A percentile compares a stretch with the other conserved stretches of the same genome.
These are phyloP conservation scores for Drosophila mimetica DNA, from an alignment of 2,888 invertebrate species.

Conservation along the genomic window DNA sequence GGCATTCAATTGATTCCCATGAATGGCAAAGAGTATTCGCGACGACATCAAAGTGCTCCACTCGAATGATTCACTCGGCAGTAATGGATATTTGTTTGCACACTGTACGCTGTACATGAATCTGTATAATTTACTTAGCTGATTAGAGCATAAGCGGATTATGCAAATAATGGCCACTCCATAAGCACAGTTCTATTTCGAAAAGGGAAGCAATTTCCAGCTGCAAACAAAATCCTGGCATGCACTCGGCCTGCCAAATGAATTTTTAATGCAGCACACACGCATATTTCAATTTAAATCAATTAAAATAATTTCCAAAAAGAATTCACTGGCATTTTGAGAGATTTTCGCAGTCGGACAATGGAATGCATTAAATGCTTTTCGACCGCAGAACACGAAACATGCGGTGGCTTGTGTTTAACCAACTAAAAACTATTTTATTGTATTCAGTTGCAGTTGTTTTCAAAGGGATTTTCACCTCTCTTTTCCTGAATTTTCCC, in stretches of 20 bases:
- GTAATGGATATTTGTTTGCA: conserved; percentile 16
- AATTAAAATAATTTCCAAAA: conserved; percentile 54
- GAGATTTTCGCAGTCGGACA: not conserved
- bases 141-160: conserved; percentile 60
- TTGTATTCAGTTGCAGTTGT: conserved; percentile 27
- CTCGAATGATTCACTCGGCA: conserved; percentile 13
- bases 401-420: conserved; percentile 50
- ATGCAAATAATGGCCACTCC: conserved; percentile 43
- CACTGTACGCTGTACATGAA: too few species aligned
- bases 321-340: conserved; percentile 27
- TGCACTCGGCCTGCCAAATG: conserved; percentile 47
- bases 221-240: conserved; percentile 10
- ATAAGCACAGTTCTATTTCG: conserved; percentile 26
- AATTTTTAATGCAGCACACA: conserved; percentile 59
- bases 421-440: conserved; percentile 58
- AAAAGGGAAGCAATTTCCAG: conserved; percentile 17
- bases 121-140: conserved; percentile 51
- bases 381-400: conserved; percentile 16
- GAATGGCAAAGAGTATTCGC: conserved; percentile 44
- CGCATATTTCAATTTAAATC: conserved; percentile 53
- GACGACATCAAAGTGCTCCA: conserved; percentile 52
- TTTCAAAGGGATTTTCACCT: conserved; percentile 14
- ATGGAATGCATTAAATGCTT: conserved; percentile 23
- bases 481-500: not conserved
- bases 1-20: conserved; percentile 52